Evolutionary conservation across 2,113 vertebrate genomes (phyloP).

Genomic region (Glaucomys volans): DNA sequence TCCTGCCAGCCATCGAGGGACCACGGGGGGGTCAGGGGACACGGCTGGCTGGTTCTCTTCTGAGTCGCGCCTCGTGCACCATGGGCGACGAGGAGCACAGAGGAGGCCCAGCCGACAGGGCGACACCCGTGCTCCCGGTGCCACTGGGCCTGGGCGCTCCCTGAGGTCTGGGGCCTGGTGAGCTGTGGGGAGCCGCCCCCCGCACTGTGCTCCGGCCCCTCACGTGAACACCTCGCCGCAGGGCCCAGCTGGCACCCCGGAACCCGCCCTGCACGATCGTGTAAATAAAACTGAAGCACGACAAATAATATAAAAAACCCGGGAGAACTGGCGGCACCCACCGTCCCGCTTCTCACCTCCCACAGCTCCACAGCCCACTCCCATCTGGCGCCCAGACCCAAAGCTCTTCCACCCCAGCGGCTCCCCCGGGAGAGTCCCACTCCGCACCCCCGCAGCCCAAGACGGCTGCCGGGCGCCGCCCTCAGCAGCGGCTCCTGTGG

Average conservation of each 20-base stretch:
- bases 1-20: too few species aligned
- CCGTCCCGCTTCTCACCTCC: slow-evolving; percentile 42
- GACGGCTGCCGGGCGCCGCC: not conserved
- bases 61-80: fast-evolving
- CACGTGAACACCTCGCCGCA: too few species aligned
- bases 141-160: not conserved
- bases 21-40: too few species aligned
- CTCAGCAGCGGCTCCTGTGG: fast-evolving
- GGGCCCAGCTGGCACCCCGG: not conserved
- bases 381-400: slow-evolving; percentile 44
- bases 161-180: too few species aligned
- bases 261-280: not conserved
- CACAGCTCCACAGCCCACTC: slow-evolving; percentile 13
- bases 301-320: not conserved
- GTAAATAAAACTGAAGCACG: not conserved
- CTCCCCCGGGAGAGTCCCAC: too few species aligned
- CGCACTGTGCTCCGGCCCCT: too few species aligned
- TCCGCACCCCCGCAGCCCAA: not conserved
- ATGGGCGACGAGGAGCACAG: not conserved
- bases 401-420: not conserved
- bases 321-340: not conserved
- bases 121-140: fast-evolving
- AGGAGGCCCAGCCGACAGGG: too few species aligned
- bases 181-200: fast-evolving
- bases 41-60: fast-evolving